Percentiles rank a stretch among this genome's conserved stretches.
These are phyloP conservation scores for Abrostola triplasia DNA, from an alignment of 2,888 invertebrate species.

Conservation along the genomic window DNA sequence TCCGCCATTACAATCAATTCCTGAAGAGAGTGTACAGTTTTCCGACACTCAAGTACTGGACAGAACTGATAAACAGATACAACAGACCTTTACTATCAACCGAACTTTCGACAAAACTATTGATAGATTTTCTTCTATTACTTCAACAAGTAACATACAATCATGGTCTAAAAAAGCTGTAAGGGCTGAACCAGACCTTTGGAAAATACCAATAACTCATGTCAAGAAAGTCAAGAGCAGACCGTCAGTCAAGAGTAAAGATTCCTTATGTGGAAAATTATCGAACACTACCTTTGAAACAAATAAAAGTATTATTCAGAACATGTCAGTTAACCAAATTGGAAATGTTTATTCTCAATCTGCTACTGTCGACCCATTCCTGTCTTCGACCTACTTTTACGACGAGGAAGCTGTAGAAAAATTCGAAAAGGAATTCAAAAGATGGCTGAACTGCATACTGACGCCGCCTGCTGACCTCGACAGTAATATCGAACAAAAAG, in stretches of 20 bases:
- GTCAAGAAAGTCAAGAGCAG: conserved; percentile 71
- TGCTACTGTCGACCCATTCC: conserved; percentile 90
- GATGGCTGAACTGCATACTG: conserved; percentile 93
- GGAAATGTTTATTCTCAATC: conserved; percentile 84
- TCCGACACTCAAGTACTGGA: conserved; percentile 75
- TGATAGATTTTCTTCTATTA: conserved; percentile 52
- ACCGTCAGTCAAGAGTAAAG: conserved; percentile 60
- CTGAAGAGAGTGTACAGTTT: conserved; percentile 82
- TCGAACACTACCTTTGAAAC: conserved; percentile 68
- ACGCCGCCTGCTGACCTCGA: conserved; percentile 92
- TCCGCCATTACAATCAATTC: conserved; percentile 82
- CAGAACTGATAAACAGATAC: conserved; percentile 71
- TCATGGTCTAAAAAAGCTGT: conserved; percentile 81
- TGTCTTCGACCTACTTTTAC: conserved; percentile 90
- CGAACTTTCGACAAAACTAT: conserved; percentile 78
- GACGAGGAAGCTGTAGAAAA: conserved; percentile 91
- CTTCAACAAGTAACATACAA: conserved; percentile 63
- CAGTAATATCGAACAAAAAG: conserved; percentile 88
- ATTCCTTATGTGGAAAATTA: conserved; percentile 61
- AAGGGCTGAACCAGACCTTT: conserved; percentile 75
- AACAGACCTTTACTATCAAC: conserved; percentile 82
- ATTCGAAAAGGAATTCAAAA: conserved; percentile 92
- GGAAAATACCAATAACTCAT: conserved; percentile 76
- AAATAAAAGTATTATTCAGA: conserved; percentile 83
- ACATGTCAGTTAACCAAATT: conserved; percentile 74